Evolutionary conservation across 2,888 invertebrate species (phyloP), one percentile per base, ranked within the genome.

Genomic region (Cephus pulcher): DNA sequence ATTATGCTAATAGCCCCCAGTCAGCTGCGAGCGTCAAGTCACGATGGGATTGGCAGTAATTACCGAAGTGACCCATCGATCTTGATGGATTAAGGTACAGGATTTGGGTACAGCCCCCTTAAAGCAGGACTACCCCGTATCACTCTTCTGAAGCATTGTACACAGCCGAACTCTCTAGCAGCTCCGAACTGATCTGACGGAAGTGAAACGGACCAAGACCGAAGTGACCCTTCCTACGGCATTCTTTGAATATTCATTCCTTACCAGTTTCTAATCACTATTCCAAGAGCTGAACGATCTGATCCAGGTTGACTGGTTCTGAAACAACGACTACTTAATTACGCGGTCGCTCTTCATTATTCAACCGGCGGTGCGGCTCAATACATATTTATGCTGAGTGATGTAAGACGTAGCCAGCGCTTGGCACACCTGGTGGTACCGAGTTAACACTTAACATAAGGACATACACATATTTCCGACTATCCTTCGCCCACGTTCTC

Each of bases 1-100:
- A 89, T 89, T 89, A 89, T 89, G 89, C 86, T 88, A 88, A 89
- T 88, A 80, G 77, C 40, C 76, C 75, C 75, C 76, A 79, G 79
- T 80, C 80, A 77, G 75, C 79, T 78, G 76, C 34, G 79, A 56
- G 23, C 71, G 12, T 33, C 77, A 34, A 73, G 77, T 82, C 81
- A 78, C 78, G 77, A 77, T 74, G 75, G 75, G 83, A 82, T 84
- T 76, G 81, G 78, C 79, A 80, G 83, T 88, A 85, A 87, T 88
- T 87, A 86, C 81, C 83, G 79, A 82, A 84, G 84, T 87, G 83
- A 85, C 78, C 85, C 84, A 87, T 89, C 88, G 84, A 86, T 88
- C 88, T 87, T 86, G 83, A 77, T 40, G 79, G 37, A 75, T 81
- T 80, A 82, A 79, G 77, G 34, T 0, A 11, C 23, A 71, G 71